phyloP scores from a whole-genome alignment of 2,113 vertebrate species.

The Ivindomyrus marchei region DNA sequence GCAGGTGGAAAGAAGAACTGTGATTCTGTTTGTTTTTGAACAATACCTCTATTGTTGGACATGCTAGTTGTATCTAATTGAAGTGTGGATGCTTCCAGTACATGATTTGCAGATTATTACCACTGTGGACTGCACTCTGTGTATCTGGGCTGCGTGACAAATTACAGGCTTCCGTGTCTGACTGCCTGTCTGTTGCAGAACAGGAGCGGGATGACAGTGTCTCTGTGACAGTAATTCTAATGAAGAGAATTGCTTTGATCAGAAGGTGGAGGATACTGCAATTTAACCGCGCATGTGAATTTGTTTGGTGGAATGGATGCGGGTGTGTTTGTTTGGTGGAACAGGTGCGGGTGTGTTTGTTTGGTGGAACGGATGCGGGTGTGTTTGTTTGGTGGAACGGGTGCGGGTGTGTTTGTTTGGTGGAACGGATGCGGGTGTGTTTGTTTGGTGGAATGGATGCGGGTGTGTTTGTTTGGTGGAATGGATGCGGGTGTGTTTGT shows the following conservation, averaged over 20 bases:
- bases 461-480: background rate
- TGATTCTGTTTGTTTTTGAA: background rate
- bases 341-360: no score
- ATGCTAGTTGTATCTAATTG: slow-evolving; percentile 8
- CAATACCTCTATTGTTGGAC: slow-evolving; percentile 1
- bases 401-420: no score
- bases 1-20: background rate
- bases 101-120: slow-evolving; percentile 8
- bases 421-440: no score
- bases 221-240: background rate
- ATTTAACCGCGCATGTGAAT: background rate
- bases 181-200: background rate
- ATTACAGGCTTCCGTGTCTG: background rate
- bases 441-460: no score
- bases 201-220: background rate
- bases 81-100: background rate
- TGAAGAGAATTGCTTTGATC: background rate
- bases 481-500: background rate
- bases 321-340: background rate
- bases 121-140: background rate
- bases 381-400: no score
- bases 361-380: no score
- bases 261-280: background rate
- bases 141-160: background rate
- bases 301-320: background rate